phyloP scores from a whole-genome alignment of 1,140 invertebrate genomes.

The Sitodiplosis mosellana region DNA sequence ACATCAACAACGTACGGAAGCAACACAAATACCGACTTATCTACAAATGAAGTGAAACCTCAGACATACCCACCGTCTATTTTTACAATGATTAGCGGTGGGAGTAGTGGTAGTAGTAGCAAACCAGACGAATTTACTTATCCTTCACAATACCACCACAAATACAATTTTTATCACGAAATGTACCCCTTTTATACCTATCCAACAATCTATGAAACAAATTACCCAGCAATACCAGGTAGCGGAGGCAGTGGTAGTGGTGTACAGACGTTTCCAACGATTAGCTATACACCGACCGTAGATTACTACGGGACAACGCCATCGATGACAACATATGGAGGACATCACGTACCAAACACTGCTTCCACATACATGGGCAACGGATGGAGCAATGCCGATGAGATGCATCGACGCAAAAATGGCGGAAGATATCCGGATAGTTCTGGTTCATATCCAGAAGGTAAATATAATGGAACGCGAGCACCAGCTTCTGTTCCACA shows the following conservation, averaged over 20 bases:
- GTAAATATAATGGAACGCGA: too few species aligned
- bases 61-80: not conserved
- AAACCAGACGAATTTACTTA: constrained; percentile 5
- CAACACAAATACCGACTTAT: not conserved
- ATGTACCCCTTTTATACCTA: constrained; percentile 22
- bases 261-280: constrained; percentile 19
- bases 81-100: too few species aligned
- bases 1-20: not conserved
- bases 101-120: too few species aligned
- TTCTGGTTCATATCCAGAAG: too few species aligned
- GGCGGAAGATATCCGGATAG: too few species aligned
- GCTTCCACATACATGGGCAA: too few species aligned
- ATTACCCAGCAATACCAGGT: constrained; percentile 19
- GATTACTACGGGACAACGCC: not conserved
- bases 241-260: constrained; percentile 18
- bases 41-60: not conserved
- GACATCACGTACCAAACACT: too few species aligned
- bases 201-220: constrained; percentile 19
- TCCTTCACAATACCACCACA: constrained; percentile 13
- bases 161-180: constrained; percentile 21
- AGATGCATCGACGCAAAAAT: too few species aligned
- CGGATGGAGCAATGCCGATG: too few species aligned
- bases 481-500: too few species aligned
- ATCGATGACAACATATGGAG: not conserved
- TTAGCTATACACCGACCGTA: not conserved